Percentiles rank a stretch among this genome's conserved stretches.
These are phyloP conservation scores for Drosophila tsacasi DNA, from an alignment of 1,140 invertebrate genomes.

Conservation along the genomic window DNA sequence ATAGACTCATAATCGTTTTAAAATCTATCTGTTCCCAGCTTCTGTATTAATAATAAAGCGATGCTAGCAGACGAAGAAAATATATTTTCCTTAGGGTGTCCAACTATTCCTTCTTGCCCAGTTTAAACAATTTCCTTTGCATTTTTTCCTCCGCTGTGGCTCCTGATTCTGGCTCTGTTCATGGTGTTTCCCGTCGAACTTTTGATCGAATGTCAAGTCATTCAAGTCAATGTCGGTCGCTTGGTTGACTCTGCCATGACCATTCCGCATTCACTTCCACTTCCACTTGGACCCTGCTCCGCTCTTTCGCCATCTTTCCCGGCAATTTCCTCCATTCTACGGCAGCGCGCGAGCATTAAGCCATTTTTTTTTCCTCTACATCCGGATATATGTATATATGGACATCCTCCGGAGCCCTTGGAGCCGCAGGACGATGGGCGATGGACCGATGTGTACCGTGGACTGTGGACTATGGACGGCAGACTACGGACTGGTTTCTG, in stretches of 20 bases:
- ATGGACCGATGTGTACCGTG: slow-evolving; percentile 5
- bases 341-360: slow-evolving; percentile 47
- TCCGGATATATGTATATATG: slow-evolving; percentile 60
- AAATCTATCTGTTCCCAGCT: not conserved
- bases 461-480: slow-evolving; percentile 2
- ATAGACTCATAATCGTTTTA: not conserved
- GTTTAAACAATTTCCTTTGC: slow-evolving; percentile 6
- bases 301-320: not conserved
- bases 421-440: slow-evolving; percentile 19
- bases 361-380: slow-evolving; percentile 30
- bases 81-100: slow-evolving; percentile 6
- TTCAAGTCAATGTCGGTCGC: slow-evolving; percentile 70
- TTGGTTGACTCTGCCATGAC: slow-evolving; percentile 57
- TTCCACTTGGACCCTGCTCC: slow-evolving; percentile 7
- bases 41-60: not conserved
- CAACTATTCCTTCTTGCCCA: slow-evolving; percentile 11
- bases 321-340: slow-evolving; percentile 26
- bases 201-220: slow-evolving; percentile 81
- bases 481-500: slow-evolving; percentile 10
- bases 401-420: slow-evolving; percentile 35
- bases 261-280: slow-evolving; percentile 49
- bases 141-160: slow-evolving; percentile 19
- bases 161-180: slow-evolving; percentile 49
- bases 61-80: not conserved
- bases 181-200: slow-evolving; percentile 66